Conservation (phyloP, 2,888 invertebrate species). For the Clusia tigrina region DNA sequence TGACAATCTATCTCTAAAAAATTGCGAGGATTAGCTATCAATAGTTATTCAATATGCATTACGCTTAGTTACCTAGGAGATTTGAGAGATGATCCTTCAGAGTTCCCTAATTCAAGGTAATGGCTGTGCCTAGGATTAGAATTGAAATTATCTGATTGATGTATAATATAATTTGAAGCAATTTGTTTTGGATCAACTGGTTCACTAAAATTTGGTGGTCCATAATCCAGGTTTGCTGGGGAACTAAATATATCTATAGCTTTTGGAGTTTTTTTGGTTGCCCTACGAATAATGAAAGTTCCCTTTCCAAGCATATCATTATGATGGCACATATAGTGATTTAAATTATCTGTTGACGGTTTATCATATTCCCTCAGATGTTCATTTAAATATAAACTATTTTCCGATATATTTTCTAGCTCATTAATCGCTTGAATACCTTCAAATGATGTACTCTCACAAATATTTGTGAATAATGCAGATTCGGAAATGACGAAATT, state of each 20-base stretch:
- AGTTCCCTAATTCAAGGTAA: conserved; percentile 74
- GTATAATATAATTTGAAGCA: conserved; percentile 61
- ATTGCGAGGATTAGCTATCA: neutral
- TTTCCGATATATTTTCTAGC: too few relatives aligned
- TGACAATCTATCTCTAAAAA: conserved; percentile 51
- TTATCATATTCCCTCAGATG: too few relatives aligned
- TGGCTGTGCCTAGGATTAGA: conserved; percentile 74
- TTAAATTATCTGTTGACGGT: neutral
- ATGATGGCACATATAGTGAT: conserved; percentile 43
- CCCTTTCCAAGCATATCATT: conserved; percentile 70
- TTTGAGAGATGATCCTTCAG: conserved; percentile 55
- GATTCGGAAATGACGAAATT: neutral
- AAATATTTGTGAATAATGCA: neutral
- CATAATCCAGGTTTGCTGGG: neutral
- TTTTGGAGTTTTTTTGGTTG: conserved; percentile 50
- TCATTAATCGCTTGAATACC: too few relatives aligned
- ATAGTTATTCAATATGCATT: neutral
- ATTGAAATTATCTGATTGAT: conserved; percentile 67
- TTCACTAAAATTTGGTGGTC: conserved; percentile 25
- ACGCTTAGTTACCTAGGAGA: conserved; percentile 54
- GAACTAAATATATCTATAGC: conserved; percentile 49
- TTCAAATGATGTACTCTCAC: neutral
- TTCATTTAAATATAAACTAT: too few relatives aligned
- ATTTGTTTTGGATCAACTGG: conserved; percentile 22
- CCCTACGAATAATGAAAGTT: conserved; percentile 78